Base-by-base conservation (phyloP, 2,113 vertebrate genomes). In the Grammomys surdaster region DNA sequence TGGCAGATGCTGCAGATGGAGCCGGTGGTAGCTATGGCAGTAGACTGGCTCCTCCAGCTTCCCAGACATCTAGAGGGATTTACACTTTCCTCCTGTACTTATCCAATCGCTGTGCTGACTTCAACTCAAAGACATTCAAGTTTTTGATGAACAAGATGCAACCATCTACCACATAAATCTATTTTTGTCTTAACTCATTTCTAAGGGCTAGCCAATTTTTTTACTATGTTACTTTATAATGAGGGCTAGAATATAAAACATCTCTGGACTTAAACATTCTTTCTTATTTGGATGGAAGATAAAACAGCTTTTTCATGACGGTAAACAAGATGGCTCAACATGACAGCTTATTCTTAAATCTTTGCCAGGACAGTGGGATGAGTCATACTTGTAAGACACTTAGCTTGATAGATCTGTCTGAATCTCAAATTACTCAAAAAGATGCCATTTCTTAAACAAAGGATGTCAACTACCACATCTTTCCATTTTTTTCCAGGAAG, bases 301-400 rank as follows among this genome's bases (percentile, higher is more conserved):
- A 81, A 96, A 97, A 96, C 43, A 92, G 94, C 36, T 0, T 96
- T 95, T 93, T 95, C 86, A 96, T 89, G 93, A 98, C 97, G 97
- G 98, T 88, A 97, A 97, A 98, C 9, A 92, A 97, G 96, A 54
- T 76, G 94, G 91, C 54, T 97, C 95, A 91, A 72, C n/a, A 94
- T 85, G 54, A 88, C 12, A 76, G 87, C 75, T 93, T 96, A 87
- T 88, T 97, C 93, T 97, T 89, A 97, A 95, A 78, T 43, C 76
- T 96, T 93, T 97, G 80, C 91, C 89, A 98, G 95, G 95, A 94
- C 84, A 95, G 86, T 70, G 36, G 56, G 93, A 97, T 75, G 97
- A 97, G 95, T 95, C 46, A 82, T 77, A 96, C 96, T 93, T 76
- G 46, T 88, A 93, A 94, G 65, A 77, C 19, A n/a, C 91, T 94